Evolutionary conservation across 2,797 vertebrate species (phyloP).

Genomic region (Propithecus perrieri): DNA sequence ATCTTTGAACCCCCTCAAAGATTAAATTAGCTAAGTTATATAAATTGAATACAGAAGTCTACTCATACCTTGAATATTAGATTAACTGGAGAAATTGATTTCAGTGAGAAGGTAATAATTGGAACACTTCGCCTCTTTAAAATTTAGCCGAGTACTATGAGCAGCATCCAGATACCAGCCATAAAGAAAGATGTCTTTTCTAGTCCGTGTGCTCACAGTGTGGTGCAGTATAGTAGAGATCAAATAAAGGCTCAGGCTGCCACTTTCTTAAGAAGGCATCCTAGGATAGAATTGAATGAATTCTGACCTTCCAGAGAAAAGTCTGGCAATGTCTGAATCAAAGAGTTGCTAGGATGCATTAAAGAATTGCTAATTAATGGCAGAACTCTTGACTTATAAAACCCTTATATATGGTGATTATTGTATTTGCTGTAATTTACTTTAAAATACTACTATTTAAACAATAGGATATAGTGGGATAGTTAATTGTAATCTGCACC

Average conservation of each 20-base stretch:
- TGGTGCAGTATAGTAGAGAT: background rate
- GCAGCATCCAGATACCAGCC: background rate
- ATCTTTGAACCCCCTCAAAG: background rate
- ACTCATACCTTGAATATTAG: background rate
- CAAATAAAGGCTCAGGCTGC: background rate
- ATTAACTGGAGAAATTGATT: background rate
- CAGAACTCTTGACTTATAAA: constrained; percentile 9
- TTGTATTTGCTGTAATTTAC: constrained; percentile 22
- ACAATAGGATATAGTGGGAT: background rate
- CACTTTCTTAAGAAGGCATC: background rate
- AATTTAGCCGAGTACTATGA: background rate
- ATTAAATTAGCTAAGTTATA: background rate
- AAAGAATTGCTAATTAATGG: constrained; percentile 2
- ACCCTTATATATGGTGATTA: background rate
- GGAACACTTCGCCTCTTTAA: background rate
- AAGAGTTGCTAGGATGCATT: background rate
- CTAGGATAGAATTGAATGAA: background rate
- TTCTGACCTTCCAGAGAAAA: background rate
- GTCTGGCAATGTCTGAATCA: background rate
- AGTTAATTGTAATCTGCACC: background rate
- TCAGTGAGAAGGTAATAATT: background rate
- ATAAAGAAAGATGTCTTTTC: background rate
- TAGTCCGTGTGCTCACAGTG: background rate
- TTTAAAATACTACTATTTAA: constrained; percentile 39
- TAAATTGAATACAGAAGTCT: background rate